Conservation (phyloP, 2,888 invertebrate genomes). For the Scaptomyza tumidula region DNA sequence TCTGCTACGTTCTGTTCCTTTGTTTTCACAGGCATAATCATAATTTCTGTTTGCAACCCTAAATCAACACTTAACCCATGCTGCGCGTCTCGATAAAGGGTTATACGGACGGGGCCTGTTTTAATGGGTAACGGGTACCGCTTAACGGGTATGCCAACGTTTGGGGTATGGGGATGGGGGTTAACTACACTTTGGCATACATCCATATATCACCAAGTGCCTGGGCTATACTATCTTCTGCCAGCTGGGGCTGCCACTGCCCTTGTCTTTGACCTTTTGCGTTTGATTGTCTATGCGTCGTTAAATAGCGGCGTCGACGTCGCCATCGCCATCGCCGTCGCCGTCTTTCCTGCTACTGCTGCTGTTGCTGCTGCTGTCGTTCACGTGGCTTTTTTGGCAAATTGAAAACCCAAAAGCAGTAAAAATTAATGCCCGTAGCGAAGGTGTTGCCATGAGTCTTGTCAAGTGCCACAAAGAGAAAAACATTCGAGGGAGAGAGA, state of each 20-base stretch:
- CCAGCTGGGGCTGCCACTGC: slow-evolving; percentile 18
- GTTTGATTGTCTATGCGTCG: slow-evolving; percentile 76
- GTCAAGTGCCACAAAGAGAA: slow-evolving; percentile 27
- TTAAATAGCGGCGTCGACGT: slow-evolving; percentile 55
- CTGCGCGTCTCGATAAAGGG: slow-evolving; percentile 68
- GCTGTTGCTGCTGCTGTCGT: slow-evolving; percentile 23
- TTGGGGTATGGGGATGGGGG: not conserved
- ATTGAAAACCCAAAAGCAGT: slow-evolving; percentile 75
- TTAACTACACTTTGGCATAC: slow-evolving; percentile 24
- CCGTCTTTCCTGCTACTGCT: not conserved
- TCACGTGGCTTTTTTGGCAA: slow-evolving; percentile 64
- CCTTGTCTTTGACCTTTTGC: slow-evolving; percentile 68
- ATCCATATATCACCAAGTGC: slow-evolving; percentile 56
- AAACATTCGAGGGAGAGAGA: not conserved
- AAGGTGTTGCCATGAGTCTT: slow-evolving; percentile 67
- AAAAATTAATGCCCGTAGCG: slow-evolving; percentile 75
- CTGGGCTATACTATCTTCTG: not conserved
- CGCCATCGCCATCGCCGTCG: not conserved
- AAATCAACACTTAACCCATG: slow-evolving; percentile 80
- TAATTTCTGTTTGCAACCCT: slow-evolving; percentile 83
- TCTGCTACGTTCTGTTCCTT: slow-evolving; percentile 34
- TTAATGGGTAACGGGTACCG: slow-evolving; percentile 18
- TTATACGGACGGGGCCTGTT: slow-evolving; percentile 44
- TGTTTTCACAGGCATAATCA: slow-evolving; percentile 82
- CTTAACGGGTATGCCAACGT: slow-evolving; percentile 5